Conservation (phyloP, 92 coral and sea anemone genomes). For the Pocillopora meandrina region DNA sequence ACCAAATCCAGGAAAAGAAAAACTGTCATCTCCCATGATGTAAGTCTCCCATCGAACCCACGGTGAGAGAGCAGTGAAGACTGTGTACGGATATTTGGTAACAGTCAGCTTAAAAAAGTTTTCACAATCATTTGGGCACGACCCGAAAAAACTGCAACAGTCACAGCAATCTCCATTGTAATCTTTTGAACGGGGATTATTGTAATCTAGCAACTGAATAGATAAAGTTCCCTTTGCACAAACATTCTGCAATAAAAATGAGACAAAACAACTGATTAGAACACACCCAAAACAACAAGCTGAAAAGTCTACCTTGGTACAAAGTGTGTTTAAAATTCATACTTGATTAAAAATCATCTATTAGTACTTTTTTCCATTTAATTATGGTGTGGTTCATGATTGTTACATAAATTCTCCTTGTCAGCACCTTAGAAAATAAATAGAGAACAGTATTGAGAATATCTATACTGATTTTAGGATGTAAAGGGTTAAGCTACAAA, state of each 20-base stretch:
- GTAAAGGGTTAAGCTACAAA: too few species aligned
- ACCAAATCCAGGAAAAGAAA: constrained; percentile 74
- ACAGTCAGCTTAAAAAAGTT: constrained; percentile 70
- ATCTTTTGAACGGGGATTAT: constrained; percentile 71
- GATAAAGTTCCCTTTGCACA: constrained; percentile 73
- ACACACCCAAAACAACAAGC: too few species aligned
- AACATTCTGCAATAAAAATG: constrained; percentile 41
- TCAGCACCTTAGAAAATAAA: too few species aligned
- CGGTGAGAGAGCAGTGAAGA: constrained; percentile 27
- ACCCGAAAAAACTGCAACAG: constrained; percentile 52
- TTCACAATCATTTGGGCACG: constrained; percentile 76
- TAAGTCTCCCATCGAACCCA: constrained; percentile 67
- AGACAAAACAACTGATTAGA: background rate
- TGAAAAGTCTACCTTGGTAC: too few species aligned
- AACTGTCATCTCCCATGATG: constrained; percentile 71
- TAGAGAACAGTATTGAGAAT: too few species aligned
- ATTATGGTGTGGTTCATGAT: too few species aligned
- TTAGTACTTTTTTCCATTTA: too few species aligned
- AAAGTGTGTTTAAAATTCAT: too few species aligned
- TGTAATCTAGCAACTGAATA: constrained; percentile 74
- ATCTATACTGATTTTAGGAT: too few species aligned
- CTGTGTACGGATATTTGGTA: constrained; percentile 63
- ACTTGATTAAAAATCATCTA: too few species aligned
- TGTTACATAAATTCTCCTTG: too few species aligned
- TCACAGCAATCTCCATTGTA: constrained; percentile 84